Percentiles rank a stretch among this genome's conserved stretches.
These are phyloP conservation scores for Drosophila trapezifrons DNA, from an alignment of 1,140 invertebrate genomes.

Conservation along the genomic window DNA sequence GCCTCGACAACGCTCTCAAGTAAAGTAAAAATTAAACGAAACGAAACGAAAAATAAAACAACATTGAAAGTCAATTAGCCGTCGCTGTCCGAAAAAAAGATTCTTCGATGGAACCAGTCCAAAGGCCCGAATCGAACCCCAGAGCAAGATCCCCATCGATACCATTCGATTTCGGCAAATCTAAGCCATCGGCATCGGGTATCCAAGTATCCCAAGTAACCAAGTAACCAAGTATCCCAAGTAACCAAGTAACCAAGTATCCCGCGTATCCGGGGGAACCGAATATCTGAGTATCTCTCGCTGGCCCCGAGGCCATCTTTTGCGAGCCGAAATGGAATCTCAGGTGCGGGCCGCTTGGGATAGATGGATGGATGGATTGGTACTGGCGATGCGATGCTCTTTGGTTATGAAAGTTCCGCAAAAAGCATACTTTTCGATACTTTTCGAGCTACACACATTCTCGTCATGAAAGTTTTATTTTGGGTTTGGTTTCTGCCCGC, in stretches of 20 bases:
- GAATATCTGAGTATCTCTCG: conserved; percentile 19
- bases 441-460: conserved; percentile 41
- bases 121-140: background rate
- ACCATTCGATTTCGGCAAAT: conserved; percentile 22
- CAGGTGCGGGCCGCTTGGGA: conserved; percentile 25
- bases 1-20: conserved; percentile 35
- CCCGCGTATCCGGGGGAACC: conserved; percentile 9
- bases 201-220: conserved; percentile 10
- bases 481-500: conserved; percentile 4
- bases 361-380: conserved; percentile 13
- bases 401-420: conserved; percentile 40
- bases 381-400: conserved; percentile 3
- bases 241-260: conserved; percentile 14
- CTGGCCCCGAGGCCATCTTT: conserved; percentile 24
- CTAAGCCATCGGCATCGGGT: too few relatives aligned
- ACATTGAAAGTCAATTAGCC: conserved; percentile 82
- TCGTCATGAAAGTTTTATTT: conserved; percentile 45
- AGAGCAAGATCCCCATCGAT: background rate
- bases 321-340: conserved; percentile 17
- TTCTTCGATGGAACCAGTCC: conserved; percentile 54
- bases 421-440: conserved; percentile 24
- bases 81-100: conserved; percentile 58
- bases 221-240: too few relatives aligned
- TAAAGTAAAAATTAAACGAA: conserved; percentile 31
- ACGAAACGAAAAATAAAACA: conserved; percentile 42